These are phyloP conservation scores for Heliconius hortense DNA, from an alignment of 2,888 invertebrate species.

Conservation along the genomic window DNA sequence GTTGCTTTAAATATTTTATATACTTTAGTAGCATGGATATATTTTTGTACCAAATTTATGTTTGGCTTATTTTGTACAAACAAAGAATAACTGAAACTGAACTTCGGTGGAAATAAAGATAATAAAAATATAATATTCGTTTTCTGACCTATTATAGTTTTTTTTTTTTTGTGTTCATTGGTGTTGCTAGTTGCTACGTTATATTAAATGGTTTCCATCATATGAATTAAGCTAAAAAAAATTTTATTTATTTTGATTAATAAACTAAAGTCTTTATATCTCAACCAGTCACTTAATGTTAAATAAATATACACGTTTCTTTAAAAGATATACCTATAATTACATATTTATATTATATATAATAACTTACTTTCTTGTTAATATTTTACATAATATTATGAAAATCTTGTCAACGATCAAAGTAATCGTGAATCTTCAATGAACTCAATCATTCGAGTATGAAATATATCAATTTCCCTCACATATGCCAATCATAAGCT, in stretches of 20 bases:
- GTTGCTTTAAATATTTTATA: constrained; percentile 14
- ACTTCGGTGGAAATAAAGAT: neutral
- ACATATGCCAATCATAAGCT: neutral
- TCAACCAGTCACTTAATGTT: too few species aligned
- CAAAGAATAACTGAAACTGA: neutral
- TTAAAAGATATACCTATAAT: too few species aligned
- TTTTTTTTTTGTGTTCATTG: neutral
- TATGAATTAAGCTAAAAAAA: neutral
- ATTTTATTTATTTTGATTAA: too few species aligned
- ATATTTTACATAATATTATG: neutral
- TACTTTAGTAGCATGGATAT: neutral
- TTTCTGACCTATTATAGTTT: too few species aligned
- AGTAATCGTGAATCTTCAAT: constrained; percentile 11
- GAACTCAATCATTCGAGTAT: constrained; percentile 10
- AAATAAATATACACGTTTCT: neutral
- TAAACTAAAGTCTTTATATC: too few species aligned
- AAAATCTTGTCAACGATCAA: constrained; percentile 7
- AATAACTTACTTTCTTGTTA: neutral
- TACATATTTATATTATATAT: too few species aligned
- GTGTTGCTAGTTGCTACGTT: neutral
- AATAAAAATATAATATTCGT: too few species aligned
- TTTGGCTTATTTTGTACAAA: neutral
- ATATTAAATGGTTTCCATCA: neutral
- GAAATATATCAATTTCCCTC: neutral
- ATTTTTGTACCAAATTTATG: neutral